Percentiles rank a stretch among this genome's conserved stretches.
These are phyloP conservation scores for Tenebrio molitor DNA, from an alignment of 1,140 invertebrate species.

Conservation along the genomic window DNA sequence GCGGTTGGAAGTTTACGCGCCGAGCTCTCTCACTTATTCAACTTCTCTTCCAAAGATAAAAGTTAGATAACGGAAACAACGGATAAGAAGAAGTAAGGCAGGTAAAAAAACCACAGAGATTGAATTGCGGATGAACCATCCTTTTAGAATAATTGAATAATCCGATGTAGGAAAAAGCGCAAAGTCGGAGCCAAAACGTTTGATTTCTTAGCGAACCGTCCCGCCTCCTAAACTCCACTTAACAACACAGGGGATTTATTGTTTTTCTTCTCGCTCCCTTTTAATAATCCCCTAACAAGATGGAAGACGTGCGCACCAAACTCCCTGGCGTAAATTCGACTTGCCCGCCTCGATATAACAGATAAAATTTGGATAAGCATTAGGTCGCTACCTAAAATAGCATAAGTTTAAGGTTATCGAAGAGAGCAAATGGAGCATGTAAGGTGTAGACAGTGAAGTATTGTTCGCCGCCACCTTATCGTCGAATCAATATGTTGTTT, in stretches of 20 bases:
- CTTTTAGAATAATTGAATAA: constrained; percentile 59
- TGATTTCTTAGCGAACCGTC: constrained; percentile 23
- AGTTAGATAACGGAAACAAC: constrained; percentile 54
- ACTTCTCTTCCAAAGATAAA: constrained; percentile 49
- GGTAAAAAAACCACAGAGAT: constrained; percentile 52
- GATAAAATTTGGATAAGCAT: constrained; percentile 9
- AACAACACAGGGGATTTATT: constrained; percentile 20
- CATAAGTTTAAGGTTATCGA: constrained; percentile 39
- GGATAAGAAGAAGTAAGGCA: constrained; percentile 48
- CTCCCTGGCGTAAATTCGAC: not conserved
- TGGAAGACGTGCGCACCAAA: not conserved
- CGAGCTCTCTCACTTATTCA: constrained; percentile 40
- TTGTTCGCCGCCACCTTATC: constrained; percentile 34
- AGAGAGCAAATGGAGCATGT: constrained; percentile 42
- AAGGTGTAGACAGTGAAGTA: constrained; percentile 43
- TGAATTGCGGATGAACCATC: constrained; percentile 53
- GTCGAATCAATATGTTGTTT: constrained; percentile 32
- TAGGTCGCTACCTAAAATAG: constrained; percentile 26
- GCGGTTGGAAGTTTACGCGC: constrained; percentile 46
- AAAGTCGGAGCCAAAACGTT: constrained; percentile 33
- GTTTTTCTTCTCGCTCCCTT: constrained; percentile 13
- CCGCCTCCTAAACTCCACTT: constrained; percentile 31
- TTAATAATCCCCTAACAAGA: constrained; percentile 19
- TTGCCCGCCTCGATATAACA: not conserved
- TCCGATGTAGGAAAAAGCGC: constrained; percentile 43